phyloP scores from a whole-genome alignment of 2,113 vertebrate genomes.

The Oxyruncus cristatus region DNA sequence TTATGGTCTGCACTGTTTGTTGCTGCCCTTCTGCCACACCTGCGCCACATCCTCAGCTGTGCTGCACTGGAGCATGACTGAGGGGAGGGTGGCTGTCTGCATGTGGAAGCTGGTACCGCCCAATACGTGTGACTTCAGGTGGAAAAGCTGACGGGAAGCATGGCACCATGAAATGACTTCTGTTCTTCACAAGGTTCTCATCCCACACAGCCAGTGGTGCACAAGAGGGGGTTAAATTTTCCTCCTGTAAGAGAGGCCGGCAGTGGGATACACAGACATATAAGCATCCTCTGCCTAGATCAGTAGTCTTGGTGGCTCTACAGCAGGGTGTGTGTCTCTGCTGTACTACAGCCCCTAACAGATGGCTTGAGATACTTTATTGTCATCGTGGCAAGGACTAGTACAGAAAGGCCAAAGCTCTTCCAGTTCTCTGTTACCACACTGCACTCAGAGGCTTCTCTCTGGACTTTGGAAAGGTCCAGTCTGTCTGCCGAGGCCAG shows the following conservation, averaged over 20 bases:
- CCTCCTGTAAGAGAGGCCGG: neutral
- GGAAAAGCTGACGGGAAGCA: neutral
- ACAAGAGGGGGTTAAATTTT: neutral
- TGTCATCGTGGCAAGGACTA: neutral
- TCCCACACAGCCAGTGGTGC: neutral
- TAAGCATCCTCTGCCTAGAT: neutral
- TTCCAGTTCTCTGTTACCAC: rapidly evolving
- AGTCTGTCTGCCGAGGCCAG: neutral
- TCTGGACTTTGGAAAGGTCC: neutral
- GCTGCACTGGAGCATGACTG: neutral
- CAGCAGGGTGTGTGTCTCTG: neutral
- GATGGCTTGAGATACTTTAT: neutral
- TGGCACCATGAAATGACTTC: neutral
- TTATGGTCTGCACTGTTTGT: neutral
- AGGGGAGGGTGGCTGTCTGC: neutral
- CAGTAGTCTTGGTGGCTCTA: neutral
- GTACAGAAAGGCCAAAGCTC: neutral
- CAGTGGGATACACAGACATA: neutral
- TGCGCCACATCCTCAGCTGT: neutral
- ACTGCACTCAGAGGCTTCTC: rapidly evolving
- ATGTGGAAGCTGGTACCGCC: neutral
- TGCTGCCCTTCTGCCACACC: neutral
- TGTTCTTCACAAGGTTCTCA: neutral
- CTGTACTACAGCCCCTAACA: neutral
- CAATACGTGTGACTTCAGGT: neutral